Conservation (phyloP, 1,140 invertebrate genomes). For the Drosophila dunni region DNA sequence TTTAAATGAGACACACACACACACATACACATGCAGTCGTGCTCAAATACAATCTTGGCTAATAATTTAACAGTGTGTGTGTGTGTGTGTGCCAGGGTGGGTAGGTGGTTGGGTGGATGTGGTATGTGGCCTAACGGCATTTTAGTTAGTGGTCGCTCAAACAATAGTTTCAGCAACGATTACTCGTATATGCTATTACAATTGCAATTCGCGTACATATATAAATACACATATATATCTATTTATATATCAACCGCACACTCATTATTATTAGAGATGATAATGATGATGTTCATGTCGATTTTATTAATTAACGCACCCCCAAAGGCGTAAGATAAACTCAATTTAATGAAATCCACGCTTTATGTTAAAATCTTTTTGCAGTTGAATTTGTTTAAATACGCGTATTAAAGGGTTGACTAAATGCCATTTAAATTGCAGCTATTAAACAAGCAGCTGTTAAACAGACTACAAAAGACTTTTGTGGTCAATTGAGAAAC, state of each 20-base stretch:
- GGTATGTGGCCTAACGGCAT: constrained; percentile 49
- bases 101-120: constrained; percentile 6
- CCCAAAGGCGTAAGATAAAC: constrained; percentile 64
- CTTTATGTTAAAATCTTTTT: constrained; percentile 43
- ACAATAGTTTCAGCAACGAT: constrained; percentile 63
- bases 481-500: too few species aligned
- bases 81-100: background rate
- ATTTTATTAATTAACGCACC: constrained; percentile 55
- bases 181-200: constrained; percentile 30
- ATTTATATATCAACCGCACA: background rate
- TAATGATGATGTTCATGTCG: constrained; percentile 35
- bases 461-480: background rate
- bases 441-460: constrained; percentile 4
- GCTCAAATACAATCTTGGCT: constrained; percentile 39
- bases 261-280: constrained; percentile 25
- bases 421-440: constrained; percentile 12
- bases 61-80: constrained; percentile 57
- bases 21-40: constrained; percentile 4
- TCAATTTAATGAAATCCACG: constrained; percentile 74
- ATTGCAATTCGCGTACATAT: constrained; percentile 30
- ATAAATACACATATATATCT: background rate
- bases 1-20: constrained; percentile 49
- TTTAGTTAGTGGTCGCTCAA: constrained; percentile 60
- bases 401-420: background rate
- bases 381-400: constrained; percentile 12